Evolutionary conservation across 1,140 invertebrate genomes (phyloP), one percentile per base, ranked within the genome.

Genomic region (Drosophila pseudoananassae): DNA sequence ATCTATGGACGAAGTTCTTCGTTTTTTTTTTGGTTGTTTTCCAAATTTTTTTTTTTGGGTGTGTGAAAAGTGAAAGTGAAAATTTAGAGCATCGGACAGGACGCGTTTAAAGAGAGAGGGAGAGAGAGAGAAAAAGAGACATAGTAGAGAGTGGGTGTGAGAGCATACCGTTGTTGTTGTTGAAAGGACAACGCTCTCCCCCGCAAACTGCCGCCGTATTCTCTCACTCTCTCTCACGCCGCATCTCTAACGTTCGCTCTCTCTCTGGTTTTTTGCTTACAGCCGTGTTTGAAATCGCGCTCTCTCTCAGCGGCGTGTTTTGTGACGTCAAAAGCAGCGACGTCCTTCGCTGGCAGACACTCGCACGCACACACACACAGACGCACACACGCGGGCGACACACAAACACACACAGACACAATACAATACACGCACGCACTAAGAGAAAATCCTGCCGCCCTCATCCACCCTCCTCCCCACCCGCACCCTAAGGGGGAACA

Each of bases 21-120:
- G n/a, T 15, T 50, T 66, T 65, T 76, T 78, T 58, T 17, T 5
- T 70, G 6, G 27, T 54, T 60, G 74, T 75, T 66, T 71, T 71
- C 58, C 66, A 78, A 66, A 27, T 6, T 27, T 70, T 75, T 77
- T 85, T 43, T 76, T 81, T 82, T 87, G 69, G 74, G 81, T 85
- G 83, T 88, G 82, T 87, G 75, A 83, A 88, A 88, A 87, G 83
- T 88, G 83, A 87, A 87, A 87, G 83, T 87, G 83, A 87, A 87
- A 87, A 85, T 85, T 87, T 75, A 87, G 82, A 76, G 63, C 81
- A 72, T 50, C 69, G 47, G 25, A n/a, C 71, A 74, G 71, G 57
- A 72, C 54, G 66, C 68, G 68, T 33, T 52, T 29, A n/a, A 23
- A 49, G 72, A 59, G 12, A 45, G 55, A 69, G 47, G 46, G 49